Base-by-base conservation (phyloP, 2,888 invertebrate genomes). In the Zootermopsis nevadensis region DNA sequence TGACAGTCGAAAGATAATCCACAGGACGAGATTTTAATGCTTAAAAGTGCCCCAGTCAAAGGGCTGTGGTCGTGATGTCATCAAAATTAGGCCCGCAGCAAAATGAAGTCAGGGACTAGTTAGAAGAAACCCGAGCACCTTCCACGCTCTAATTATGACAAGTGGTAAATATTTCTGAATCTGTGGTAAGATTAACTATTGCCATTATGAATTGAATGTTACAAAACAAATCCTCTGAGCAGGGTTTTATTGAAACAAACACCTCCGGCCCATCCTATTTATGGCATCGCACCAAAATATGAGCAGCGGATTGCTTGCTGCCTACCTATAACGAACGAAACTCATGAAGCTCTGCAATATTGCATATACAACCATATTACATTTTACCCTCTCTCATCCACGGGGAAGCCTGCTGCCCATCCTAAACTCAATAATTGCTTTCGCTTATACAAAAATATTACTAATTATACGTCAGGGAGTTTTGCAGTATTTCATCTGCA, bases 391-490 rank as follows among this genome's bases (percentile, higher is more conserved):
- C 48, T 31, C 72, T 67, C 76, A 31, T 74, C 35, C 38, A 38
- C 42, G 31, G 42, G 35, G 66, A 22, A 66, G 35, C 33, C 33
- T 48, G 48, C 83, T 67, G 77, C 77, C 82, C 60, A 82, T 76
- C 66, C 82, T 77, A 84, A 84, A 84, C 84, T 82, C 84, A 82
- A 84, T 84, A 84, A 84, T 84, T 84, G 84, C 84, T 82, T 79
- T 84, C 84, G 84, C 84, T 84, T 82, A 82, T 77, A 77, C 82
- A 82, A 84, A 84, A 84, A 82, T 84, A 84, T 84, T 82, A 84
- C 84, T 84, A 84, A 84, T 84, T 84, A 84, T 82, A 82, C 82
- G 84, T 80, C 82, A 84, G 84, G 84, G 83, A 83, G 76, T 81
- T 74, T 83, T 69, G 80, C 83, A 83, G 80, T 83, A 83, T 83